Percentiles rank a stretch among this genome's conserved stretches.
Evolutionary conservation across 2,113 vertebrate genomes (phyloP).

Genomic region (Pongo pygmaeus): DNA sequence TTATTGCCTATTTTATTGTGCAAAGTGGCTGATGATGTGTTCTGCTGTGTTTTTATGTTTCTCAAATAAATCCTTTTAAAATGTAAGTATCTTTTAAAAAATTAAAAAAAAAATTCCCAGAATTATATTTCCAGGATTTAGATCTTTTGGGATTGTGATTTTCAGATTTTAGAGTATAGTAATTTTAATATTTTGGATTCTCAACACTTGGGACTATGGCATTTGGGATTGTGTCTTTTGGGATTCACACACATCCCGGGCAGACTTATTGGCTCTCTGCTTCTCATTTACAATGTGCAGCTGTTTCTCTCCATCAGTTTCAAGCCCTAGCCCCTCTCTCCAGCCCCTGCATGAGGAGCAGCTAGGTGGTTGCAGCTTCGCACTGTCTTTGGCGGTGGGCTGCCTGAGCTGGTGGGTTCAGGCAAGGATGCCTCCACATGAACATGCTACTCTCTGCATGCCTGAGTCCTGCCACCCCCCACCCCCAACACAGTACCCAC

Average conservation of each 20-base stretch:
- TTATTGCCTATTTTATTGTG: background rate
- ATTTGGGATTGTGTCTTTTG: background rate
- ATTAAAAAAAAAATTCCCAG: background rate
- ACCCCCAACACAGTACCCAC: background rate
- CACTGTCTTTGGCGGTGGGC: background rate
- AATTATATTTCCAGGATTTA: background rate
- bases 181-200: background rate
- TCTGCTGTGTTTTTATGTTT: background rate
- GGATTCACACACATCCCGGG: background rate
- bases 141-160: background rate
- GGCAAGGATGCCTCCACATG: too few species aligned
- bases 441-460: background rate
- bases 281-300: background rate
- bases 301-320: background rate
- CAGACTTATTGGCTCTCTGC: background rate
- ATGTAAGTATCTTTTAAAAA: background rate
- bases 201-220: background rate
- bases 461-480: background rate
- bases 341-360: too few species aligned
- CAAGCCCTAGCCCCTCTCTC: background rate
- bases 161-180: background rate
- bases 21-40: background rate
- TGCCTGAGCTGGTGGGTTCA: background rate
- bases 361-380: background rate
- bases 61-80: background rate